Base-by-base conservation (phyloP, 2,797 vertebrate genomes). In the Gadopsis bispinosus region DNA sequence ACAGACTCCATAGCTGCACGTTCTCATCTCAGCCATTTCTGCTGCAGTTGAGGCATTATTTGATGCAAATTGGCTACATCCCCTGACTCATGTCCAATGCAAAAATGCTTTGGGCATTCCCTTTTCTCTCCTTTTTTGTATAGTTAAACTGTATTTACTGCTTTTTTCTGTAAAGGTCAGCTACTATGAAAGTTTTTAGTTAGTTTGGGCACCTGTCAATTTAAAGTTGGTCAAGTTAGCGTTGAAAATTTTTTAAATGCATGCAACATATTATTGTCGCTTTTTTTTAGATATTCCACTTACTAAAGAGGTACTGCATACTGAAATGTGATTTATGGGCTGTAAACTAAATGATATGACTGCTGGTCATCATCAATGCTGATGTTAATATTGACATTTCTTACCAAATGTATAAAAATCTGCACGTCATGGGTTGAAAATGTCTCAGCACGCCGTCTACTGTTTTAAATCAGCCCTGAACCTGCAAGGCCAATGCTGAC, bases 21-120 rank as follows among this genome's bases (percentile, higher is more conserved):
- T 39, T 70, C 16, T 78, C 48, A 59, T 88, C 69, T 58, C 17
- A 64, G 55, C 37, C 70, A 9, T 63, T 80, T 78, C 51, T 86
- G 43, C 64, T 62, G 51, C 59, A 63, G 13, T 29, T 39, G 8
- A 71, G n/a, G 53, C 12, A 41, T 11, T 41, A 26, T 68, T 61
- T 73, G 16, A 74, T 66, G 39, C 31, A 50, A 51, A 43, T 66
- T 29, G 26, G 17, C 33, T 43, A 7, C 41, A 48, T 62, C 43
- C 41, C 20, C 7, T 55, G 31, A 22, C 48, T 61, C 41, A 56
- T 59, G 37, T 41, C 4, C 11, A 56, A 80, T 17, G 7, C 26
- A 37, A 39, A 63, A 64, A 41, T 17, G 5, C 11, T 50, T 60
- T 39, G 54, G 22, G 3, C 10, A 54, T 66, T 37, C 26, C 20